A percentile compares a stretch with the other conserved stretches of the same genome.
phyloP scores from a whole-genome alignment of 2,797 vertebrate genomes.

The Ctenopoma kingsleyae region DNA sequence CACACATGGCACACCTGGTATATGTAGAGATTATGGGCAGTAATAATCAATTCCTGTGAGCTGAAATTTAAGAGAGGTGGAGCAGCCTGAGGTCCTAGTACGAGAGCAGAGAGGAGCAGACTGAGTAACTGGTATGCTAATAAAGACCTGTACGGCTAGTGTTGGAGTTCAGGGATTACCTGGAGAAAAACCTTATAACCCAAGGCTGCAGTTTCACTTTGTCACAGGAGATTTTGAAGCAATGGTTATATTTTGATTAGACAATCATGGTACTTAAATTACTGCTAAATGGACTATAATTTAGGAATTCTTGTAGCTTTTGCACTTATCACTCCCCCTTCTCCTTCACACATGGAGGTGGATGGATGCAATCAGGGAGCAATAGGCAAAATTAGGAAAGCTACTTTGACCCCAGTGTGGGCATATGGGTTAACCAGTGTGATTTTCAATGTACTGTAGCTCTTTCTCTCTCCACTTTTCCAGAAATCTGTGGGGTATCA shows the following conservation, averaged over 20 bases:
- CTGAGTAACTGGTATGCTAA: conserved; percentile 3
- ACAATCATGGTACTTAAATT: conserved; percentile 1
- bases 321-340: conserved; percentile 1
- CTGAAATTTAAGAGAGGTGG: conserved; percentile 33
- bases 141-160: conserved; percentile 1
- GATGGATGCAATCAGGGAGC: conserved; percentile 20
- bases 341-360: conserved; percentile 14
- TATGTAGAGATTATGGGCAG: conserved; percentile 34
- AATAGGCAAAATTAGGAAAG: conserved; percentile 13
- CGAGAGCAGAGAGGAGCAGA: conserved; percentile 8
- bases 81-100: conserved; percentile 4
- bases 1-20: conserved; percentile 12
- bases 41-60: conserved; percentile 37
- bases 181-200: background rate
- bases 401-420: conserved; percentile 24
- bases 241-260: conserved; percentile 17
- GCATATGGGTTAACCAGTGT: conserved; percentile 19
- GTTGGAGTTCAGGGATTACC: conserved; percentile 14
- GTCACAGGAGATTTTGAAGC: conserved; percentile 16
- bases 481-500: background rate
- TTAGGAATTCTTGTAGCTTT: conserved; percentile 8
- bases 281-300: conserved; percentile 17
- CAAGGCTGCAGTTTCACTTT: conserved; percentile 9
- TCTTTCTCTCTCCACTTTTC: conserved; percentile 15
- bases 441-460: conserved; percentile 18